Percentiles rank a stretch among this genome's conserved stretches.
Evolutionary conservation across 2,797 vertebrate species (phyloP).

Genomic region (Hydrophis major): DNA sequence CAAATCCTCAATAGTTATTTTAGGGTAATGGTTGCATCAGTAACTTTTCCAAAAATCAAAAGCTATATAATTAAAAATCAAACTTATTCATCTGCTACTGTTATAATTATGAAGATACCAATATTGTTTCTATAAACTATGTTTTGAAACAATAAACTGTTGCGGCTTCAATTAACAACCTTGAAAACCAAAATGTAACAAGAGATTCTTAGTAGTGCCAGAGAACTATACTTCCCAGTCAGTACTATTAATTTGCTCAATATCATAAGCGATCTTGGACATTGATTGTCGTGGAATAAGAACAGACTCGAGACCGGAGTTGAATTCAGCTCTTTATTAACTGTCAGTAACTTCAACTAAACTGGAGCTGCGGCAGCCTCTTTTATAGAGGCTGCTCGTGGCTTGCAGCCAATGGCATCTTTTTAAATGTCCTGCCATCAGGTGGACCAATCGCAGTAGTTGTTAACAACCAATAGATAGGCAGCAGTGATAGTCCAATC

Average conservation of each 20-base stretch:
- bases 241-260: not conserved
- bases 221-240: not conserved
- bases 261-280: not conserved
- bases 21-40: not conserved
- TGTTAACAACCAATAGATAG: too few relatives aligned
- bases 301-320: too few relatives aligned
- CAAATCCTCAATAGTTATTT: not conserved
- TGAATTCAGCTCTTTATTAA: too few relatives aligned
- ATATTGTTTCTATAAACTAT: not conserved
- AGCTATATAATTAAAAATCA: not conserved
- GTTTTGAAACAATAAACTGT: not conserved
- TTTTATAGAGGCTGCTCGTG: too few relatives aligned
- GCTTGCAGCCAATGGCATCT: too few relatives aligned
- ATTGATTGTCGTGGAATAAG: too few relatives aligned
- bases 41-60: not conserved
- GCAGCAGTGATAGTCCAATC: too few relatives aligned
- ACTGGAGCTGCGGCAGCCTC: too few relatives aligned
- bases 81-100: not conserved
- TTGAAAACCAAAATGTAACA: not conserved
- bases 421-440: too few relatives aligned
- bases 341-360: too few relatives aligned
- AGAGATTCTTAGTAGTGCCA: not conserved
- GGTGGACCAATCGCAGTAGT: too few relatives aligned
- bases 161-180: not conserved
- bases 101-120: not conserved